These are phyloP conservation scores for Lucilia cuprina DNA, from an alignment of 1,140 invertebrate genomes.

Conservation along the genomic window DNA sequence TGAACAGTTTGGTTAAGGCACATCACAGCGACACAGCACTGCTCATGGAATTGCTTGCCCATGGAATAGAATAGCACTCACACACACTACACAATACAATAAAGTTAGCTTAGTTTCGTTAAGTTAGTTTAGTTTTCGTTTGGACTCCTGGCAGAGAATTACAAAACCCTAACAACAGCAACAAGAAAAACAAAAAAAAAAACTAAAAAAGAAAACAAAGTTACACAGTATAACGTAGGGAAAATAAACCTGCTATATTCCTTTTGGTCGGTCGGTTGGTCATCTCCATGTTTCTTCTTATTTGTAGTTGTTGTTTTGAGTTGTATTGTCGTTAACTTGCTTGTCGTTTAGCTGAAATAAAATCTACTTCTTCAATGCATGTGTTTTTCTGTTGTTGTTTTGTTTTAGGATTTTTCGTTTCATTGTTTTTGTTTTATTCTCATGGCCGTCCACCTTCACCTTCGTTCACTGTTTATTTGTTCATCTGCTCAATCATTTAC, in stretches of 20 bases:
- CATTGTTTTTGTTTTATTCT: background rate
- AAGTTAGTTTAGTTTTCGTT: background rate
- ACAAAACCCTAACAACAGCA: background rate
- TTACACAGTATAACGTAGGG: slow-evolving; percentile 51
- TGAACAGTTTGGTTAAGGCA: background rate
- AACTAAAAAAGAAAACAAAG: background rate
- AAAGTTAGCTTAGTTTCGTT: background rate
- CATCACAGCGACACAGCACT: background rate
- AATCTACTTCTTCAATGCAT: background rate
- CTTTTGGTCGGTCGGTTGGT: slow-evolving; percentile 47
- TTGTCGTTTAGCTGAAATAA: slow-evolving; percentile 35
- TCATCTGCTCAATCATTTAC: slow-evolving; percentile 32
- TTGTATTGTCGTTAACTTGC: slow-evolving; percentile 42
- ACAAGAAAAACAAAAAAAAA: background rate
- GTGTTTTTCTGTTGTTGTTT: background rate
- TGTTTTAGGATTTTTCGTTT: background rate
- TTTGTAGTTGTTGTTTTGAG: background rate
- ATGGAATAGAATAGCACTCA: no score
- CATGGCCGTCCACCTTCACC: slow-evolving; percentile 21
- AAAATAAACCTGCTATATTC: slow-evolving; percentile 54
- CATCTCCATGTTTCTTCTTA: slow-evolving; percentile 49
- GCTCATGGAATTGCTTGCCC: background rate
- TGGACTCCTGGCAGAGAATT: background rate
- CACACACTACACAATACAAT: no score
- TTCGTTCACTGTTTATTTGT: slow-evolving; percentile 20